Evolutionary conservation across 2,113 vertebrate species (phyloP).

Genomic region (Sinocyclocheilus maitianheensis): DNA sequence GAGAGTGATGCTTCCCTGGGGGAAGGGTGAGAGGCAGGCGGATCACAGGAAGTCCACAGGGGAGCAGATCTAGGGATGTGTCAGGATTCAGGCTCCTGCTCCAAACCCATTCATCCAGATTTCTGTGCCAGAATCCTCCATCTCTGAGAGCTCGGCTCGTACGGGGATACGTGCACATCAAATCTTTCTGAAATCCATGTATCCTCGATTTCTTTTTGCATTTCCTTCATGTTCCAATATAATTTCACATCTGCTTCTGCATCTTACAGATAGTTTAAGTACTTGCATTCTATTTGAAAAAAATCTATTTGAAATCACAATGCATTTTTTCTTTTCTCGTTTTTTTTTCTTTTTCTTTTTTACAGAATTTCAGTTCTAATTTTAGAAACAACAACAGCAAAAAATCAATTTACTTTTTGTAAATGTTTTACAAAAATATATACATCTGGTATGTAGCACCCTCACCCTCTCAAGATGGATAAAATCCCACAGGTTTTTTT

Average conservation of each 20-base stretch:
- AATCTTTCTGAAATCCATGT: background rate
- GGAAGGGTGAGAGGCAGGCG: constrained; percentile 36
- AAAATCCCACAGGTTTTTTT: too few relatives aligned
- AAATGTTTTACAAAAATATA: too few relatives aligned
- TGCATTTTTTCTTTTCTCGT: too few relatives aligned
- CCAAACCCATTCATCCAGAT: constrained; percentile 28
- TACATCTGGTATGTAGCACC: too few relatives aligned
- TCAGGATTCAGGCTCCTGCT: constrained; percentile 10
- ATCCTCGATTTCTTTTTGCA: background rate
- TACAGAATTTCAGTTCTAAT: background rate
- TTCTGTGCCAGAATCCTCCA: constrained; percentile 24
- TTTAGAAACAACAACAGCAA: background rate
- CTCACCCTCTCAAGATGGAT: too few relatives aligned
- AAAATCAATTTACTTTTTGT: background rate
- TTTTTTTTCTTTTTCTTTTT: too few relatives aligned
- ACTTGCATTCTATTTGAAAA: too few relatives aligned
- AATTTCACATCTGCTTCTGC: background rate
- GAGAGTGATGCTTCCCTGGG: constrained; percentile 23
- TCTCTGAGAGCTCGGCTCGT: background rate
- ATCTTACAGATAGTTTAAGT: background rate
- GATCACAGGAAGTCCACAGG: constrained; percentile 48
- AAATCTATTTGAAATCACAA: too few relatives aligned
- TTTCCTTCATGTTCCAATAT: background rate
- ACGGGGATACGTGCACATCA: background rate
- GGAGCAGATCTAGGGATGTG: constrained; percentile 33